These are phyloP conservation scores for Athetis lepigone DNA, from an alignment of 2,888 invertebrate species.

Conservation along the genomic window DNA sequence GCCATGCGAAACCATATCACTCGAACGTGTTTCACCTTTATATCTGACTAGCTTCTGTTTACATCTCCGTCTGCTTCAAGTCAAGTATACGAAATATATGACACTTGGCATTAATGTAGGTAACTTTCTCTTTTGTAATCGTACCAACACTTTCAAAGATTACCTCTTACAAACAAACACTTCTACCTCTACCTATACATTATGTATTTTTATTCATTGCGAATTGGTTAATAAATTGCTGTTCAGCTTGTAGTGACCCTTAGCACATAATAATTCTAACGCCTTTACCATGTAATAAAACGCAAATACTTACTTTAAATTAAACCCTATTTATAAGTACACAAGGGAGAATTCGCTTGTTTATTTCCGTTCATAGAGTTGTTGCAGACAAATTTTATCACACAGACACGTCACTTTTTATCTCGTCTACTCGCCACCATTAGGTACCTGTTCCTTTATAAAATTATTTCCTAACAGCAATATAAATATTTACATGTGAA, in stretches of 20 bases:
- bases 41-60: background rate
- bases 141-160: no score
- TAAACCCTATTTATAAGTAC: background rate
- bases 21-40: background rate
- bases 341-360: background rate
- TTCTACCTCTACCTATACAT: no score
- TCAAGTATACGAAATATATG: no score
- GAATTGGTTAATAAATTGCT: no score
- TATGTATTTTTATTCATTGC: no score
- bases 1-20: background rate
- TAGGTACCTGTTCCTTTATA: slow-evolving; percentile 12
- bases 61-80: no score
- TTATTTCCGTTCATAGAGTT: background rate
- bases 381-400: background rate
- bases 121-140: no score
- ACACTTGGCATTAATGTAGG: no score
- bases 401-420: background rate
- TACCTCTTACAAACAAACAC: no score
- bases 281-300: background rate
- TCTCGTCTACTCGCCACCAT: background rate
- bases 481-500: slow-evolving; percentile 34
- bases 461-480: slow-evolving; percentile 35
- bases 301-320: background rate
- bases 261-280: no score
- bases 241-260: no score